phyloP scores from a whole-genome alignment of 1,140 invertebrate genomes.

The Ostrea edulis region DNA sequence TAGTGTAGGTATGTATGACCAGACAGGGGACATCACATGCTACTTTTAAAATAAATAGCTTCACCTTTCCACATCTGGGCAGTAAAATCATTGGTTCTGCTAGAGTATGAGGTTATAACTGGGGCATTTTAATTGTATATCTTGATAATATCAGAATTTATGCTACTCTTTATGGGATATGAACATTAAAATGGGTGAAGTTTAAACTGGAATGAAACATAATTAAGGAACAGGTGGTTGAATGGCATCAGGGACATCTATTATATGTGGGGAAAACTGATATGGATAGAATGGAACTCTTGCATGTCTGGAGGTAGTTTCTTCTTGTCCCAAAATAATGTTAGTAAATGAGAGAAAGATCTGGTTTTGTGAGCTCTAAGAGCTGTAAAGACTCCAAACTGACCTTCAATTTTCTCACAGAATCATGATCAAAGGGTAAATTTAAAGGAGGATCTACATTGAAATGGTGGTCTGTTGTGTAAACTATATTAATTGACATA shows the following conservation, averaged over 20 bases:
- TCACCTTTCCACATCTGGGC: background rate
- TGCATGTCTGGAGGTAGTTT: slow-evolving; percentile 29
- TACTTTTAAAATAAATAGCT: background rate
- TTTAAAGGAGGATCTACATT: background rate
- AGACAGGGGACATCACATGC: background rate
- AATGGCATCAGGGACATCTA: slow-evolving; percentile 6
- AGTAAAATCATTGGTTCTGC: background rate
- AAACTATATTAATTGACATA: background rate
- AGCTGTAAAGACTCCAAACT: background rate
- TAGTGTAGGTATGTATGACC: background rate
- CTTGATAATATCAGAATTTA: slow-evolving; percentile 36
- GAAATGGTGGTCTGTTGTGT: slow-evolving; percentile 20
- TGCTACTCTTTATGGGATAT: slow-evolving; percentile 29
- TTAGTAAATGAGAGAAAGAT: background rate
- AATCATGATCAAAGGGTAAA: slow-evolving; percentile 20
- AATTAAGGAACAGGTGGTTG: slow-evolving; percentile 25
- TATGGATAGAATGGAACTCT: slow-evolving; percentile 19
- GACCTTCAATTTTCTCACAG: background rate
- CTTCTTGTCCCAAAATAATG: background rate
- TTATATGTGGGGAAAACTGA: slow-evolving; percentile 20
- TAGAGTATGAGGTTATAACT: background rate
- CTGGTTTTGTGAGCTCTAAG: background rate
- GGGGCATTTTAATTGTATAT: background rate
- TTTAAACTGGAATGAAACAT: slow-evolving; percentile 35
- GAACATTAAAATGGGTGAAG: slow-evolving; percentile 35